These are phyloP conservation scores for Cerceris rybyensis DNA, from an alignment of 2,888 invertebrate species.

Conservation along the genomic window DNA sequence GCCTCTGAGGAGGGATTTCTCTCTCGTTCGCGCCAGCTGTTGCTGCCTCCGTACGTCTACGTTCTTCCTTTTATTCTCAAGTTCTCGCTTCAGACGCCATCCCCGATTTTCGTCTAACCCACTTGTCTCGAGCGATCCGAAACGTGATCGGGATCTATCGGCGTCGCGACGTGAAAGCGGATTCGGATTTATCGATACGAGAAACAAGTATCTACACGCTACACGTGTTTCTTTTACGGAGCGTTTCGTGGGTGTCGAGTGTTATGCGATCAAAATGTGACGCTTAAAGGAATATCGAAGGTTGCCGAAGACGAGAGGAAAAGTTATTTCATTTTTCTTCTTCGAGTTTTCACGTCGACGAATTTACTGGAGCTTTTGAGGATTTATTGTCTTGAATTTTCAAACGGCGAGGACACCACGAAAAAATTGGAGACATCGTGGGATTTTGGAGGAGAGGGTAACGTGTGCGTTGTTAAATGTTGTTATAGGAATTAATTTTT, in stretches of 20 bases:
- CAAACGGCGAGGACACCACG: too few species aligned
- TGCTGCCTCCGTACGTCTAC: constrained; percentile 58
- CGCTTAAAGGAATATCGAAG: too few species aligned
- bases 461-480: too few species aligned
- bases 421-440: too few species aligned
- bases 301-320: too few species aligned
- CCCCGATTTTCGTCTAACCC: constrained; percentile 23
- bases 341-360: too few species aligned
- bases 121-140: constrained; percentile 15
- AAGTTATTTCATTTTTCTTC: too few species aligned
- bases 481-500: too few species aligned
- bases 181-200: neutral
- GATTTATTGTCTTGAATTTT: too few species aligned
- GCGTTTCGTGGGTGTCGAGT: neutral
- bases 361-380: too few species aligned
- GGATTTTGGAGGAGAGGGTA: too few species aligned
- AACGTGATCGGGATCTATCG: constrained; percentile 55
- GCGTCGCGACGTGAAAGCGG: constrained; percentile 7
- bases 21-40: constrained; percentile 69
- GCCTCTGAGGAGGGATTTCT: constrained; percentile 44
- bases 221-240: neutral
- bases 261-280: too few species aligned
- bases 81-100: constrained; percentile 43
- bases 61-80: constrained; percentile 61
- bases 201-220: neutral